phyloP scores from a whole-genome alignment of 1,140 invertebrate genomes.

The Ostrea edulis region DNA sequence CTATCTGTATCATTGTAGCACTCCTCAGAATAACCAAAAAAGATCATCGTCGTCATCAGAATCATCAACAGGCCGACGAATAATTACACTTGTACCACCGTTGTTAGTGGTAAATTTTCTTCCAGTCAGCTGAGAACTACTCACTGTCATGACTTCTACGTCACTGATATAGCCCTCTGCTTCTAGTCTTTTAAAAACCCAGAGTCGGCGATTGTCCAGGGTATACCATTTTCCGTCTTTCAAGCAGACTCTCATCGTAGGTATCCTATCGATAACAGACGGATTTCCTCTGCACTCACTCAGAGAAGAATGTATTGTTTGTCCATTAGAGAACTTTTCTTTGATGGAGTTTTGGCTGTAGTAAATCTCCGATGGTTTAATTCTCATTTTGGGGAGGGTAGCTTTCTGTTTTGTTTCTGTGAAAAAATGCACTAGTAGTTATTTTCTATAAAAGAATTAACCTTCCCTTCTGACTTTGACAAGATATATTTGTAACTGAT shows the following conservation, averaged over 20 bases:
- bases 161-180: conserved; percentile 10
- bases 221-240: conserved; percentile 53
- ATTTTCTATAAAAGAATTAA: too few species aligned
- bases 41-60: conserved; percentile 10
- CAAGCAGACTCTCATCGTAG: conserved; percentile 43
- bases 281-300: conserved; percentile 12
- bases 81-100: conserved; percentile 11
- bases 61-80: neutral
- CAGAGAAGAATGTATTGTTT: conserved; percentile 13
- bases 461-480: too few species aligned
- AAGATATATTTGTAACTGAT: too few species aligned
- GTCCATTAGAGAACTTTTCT: conserved; percentile 36
- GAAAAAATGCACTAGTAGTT: too few species aligned
- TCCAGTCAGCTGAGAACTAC: neutral
- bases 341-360: conserved; percentile 46
- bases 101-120: conserved; percentile 48
- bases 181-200: conserved; percentile 51
- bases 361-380: conserved; percentile 48
- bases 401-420: neutral
- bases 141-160: conserved; percentile 15
- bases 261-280: conserved; percentile 37
- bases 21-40: too few species aligned
- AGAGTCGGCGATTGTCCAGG: conserved; percentile 53
- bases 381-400: neutral
- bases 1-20: neutral